Conservation (phyloP, 2,888 invertebrate genomes). For the Alcis repandata region DNA sequence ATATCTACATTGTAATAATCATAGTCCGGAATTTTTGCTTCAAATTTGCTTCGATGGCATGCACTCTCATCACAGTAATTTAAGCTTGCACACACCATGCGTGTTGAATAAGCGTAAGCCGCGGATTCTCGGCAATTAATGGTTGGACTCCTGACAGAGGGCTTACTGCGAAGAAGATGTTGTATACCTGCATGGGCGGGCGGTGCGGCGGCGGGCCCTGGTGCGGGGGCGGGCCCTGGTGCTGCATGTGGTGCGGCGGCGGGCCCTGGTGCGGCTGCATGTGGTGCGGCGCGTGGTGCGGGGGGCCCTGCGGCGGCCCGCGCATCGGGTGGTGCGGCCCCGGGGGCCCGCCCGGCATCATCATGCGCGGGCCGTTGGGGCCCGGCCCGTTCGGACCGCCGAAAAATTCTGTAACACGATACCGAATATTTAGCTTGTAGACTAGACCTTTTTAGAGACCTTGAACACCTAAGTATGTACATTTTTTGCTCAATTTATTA, state of each 20-base stretch:
- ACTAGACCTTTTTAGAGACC: too few relatives aligned
- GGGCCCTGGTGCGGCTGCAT: conserved; percentile 80
- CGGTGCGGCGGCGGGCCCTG: conserved; percentile 86
- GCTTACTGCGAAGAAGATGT: not conserved
- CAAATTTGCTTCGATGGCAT: too few relatives aligned
- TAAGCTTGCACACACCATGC: too few relatives aligned
- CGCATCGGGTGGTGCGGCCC: conserved; percentile 77
- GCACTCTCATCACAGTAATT: too few relatives aligned
- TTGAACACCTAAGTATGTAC: too few relatives aligned
- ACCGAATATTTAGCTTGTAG: not conserved
- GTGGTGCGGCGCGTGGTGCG: conserved; percentile 75
- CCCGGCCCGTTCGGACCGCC: conserved; percentile 82
- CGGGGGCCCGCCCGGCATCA: conserved; percentile 65
- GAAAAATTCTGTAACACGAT: conserved; percentile 71
- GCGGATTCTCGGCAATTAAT: too few relatives aligned
- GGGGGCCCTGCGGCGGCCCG: conserved; percentile 79
- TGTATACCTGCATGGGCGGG: conserved; percentile 86
- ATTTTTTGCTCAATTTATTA: too few relatives aligned
- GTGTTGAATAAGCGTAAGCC: too few relatives aligned
- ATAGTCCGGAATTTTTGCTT: too few relatives aligned
- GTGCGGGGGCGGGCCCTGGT: conserved; percentile 86
- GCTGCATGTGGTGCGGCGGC: conserved; percentile 75
- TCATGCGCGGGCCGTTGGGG: conserved; percentile 77
- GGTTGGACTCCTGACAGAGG: too few relatives aligned
- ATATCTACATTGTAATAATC: too few relatives aligned